phyloP scores from a whole-genome alignment of 2,113 vertebrate genomes.

The Edolisoma coerulescens region DNA sequence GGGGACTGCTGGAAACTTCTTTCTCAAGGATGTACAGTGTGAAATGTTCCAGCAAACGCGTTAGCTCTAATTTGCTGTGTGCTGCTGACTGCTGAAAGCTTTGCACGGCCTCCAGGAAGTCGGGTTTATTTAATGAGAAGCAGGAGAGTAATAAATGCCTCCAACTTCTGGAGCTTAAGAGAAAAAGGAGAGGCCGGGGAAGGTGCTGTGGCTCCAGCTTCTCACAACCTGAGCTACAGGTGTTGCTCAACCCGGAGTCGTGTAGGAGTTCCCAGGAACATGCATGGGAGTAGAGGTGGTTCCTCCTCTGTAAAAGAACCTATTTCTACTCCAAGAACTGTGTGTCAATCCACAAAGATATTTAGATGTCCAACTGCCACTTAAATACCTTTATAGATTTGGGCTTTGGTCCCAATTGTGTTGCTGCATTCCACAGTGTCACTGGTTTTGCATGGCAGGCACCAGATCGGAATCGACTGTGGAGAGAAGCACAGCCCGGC shows the following conservation, averaged over 20 bases:
- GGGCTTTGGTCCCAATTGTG: not conserved
- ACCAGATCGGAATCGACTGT: not conserved
- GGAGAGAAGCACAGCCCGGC: not conserved
- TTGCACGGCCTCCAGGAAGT: not conserved
- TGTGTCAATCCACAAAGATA: fast-evolving
- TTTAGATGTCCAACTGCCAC: not conserved
- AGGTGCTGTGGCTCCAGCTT: not conserved
- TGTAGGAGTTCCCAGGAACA: not conserved
- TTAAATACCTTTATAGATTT: not conserved
- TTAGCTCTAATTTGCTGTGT: not conserved
- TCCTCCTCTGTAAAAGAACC: not conserved
- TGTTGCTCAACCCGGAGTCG: fast-evolving
- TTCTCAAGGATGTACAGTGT: not conserved
- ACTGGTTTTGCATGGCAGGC: not conserved
- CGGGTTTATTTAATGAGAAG: not conserved
- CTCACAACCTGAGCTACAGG: not conserved
- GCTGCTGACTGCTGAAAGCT: not conserved
- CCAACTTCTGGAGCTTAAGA: not conserved
- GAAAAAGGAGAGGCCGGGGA: not conserved
- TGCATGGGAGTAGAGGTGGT: fast-evolving
- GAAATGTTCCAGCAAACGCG: not conserved
- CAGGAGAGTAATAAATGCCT: not conserved
- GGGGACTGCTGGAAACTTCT: not conserved
- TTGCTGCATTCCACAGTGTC: not conserved
- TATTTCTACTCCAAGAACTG: not conserved